Conservation (phyloP, 2,113 vertebrate genomes). For the Corvus hawaiiensis region DNA sequence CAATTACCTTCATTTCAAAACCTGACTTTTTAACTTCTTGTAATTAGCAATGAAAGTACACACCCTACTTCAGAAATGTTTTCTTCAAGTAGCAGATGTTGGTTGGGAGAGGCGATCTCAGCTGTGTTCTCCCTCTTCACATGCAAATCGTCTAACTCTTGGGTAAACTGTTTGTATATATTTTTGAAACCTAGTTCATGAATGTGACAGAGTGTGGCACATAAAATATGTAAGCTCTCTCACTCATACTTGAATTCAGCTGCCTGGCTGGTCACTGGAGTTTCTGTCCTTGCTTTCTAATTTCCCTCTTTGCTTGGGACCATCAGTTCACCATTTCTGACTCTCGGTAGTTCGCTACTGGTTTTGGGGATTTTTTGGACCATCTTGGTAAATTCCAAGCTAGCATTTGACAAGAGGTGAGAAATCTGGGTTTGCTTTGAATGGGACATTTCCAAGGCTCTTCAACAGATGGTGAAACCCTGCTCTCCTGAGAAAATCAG, state of each 20-base stretch:
- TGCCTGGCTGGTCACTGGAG: neutral
- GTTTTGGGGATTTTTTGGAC: neutral
- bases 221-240: neutral
- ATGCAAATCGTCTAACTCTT: neutral
- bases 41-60: neutral
- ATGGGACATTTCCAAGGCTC: neutral
- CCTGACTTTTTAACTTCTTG: neutral
- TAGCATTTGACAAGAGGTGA: neutral
- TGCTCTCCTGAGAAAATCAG: neutral
- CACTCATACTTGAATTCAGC: neutral
- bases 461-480: neutral
- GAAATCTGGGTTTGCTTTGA: neutral
- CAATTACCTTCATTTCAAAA: neutral
- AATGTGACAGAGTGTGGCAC: neutral
- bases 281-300: neutral
- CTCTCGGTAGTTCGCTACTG: accelerated
- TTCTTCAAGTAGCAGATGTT: neutral
- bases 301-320: neutral
- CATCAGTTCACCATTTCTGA: neutral
- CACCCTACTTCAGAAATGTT: neutral
- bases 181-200: neutral
- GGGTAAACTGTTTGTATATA: neutral
- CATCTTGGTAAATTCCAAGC: neutral
- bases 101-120: neutral
- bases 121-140: neutral